phyloP scores from a whole-genome alignment of 2,888 invertebrate genomes.

The Theretra japonica region DNA sequence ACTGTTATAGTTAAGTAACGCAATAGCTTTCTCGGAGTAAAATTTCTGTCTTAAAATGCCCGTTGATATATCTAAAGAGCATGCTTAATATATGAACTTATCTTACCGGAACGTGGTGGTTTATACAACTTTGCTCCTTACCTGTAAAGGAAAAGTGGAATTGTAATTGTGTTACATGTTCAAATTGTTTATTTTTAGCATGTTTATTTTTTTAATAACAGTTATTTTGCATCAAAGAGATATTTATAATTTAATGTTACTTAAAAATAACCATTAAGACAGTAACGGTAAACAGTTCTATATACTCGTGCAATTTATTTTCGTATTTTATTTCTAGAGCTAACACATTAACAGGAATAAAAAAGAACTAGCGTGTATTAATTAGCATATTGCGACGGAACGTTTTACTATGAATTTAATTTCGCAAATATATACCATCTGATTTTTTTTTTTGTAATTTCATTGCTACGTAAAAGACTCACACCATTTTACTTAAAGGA shows the following conservation, averaged over 20 bases:
- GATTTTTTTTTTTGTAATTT: no score
- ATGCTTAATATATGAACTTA: constrained; percentile 29
- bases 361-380: neutral
- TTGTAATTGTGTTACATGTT: constrained; percentile 7
- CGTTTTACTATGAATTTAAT: neutral
- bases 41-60: constrained; percentile 51
- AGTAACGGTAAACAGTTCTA: neutral
- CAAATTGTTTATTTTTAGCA: constrained; percentile 3
- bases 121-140: constrained; percentile 31
- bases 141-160: constrained; percentile 20
- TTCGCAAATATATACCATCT: no score
- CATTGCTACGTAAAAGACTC: no score
- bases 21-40: constrained; percentile 59
- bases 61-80: constrained; percentile 32
- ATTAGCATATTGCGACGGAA: neutral
- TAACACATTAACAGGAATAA: neutral
- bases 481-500: no score
- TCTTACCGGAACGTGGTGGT: constrained; percentile 19
- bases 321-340: neutral
- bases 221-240: neutral
- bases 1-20: constrained; percentile 75
- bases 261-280: neutral
- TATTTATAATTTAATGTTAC: neutral
- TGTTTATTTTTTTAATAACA: neutral
- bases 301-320: neutral